Conservation (phyloP, 1,140 invertebrate species). For the Halesus radiatus region DNA sequence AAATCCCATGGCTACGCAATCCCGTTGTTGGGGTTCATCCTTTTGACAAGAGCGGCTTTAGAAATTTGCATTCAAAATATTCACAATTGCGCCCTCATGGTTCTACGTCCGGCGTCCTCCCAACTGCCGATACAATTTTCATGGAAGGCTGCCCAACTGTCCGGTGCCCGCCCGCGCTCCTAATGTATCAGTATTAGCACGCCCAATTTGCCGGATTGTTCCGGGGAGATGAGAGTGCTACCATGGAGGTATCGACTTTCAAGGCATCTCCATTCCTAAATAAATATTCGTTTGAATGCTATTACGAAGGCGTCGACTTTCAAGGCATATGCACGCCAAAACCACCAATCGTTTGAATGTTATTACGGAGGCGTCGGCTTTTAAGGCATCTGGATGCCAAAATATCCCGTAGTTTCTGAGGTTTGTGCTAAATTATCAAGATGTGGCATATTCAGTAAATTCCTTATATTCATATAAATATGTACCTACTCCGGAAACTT, state of each 20-base stretch:
- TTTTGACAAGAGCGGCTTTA: constrained; percentile 18
- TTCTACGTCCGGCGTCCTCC: neutral
- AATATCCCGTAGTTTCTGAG: too few relatives aligned
- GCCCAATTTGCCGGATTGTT: constrained; percentile 21
- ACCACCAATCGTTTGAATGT: too few relatives aligned
- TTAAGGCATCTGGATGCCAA: too few relatives aligned
- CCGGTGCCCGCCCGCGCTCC: neutral
- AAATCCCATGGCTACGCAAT: neutral
- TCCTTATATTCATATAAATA: too few relatives aligned
- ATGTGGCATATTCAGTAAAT: too few relatives aligned
- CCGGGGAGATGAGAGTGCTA: neutral
- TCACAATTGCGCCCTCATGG: constrained; percentile 10
- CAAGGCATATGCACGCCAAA: too few relatives aligned
- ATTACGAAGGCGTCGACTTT: too few relatives aligned
- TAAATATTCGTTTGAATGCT: too few relatives aligned
- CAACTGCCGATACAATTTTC: constrained; percentile 23
- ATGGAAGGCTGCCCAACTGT: constrained; percentile 3
- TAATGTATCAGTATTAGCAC: constrained; percentile 20
- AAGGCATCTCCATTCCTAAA: too few relatives aligned
- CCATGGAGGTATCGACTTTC: neutral
- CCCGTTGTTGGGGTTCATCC: constrained; percentile 15
- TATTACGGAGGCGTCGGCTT: too few relatives aligned
- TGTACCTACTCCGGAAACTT: too few relatives aligned
- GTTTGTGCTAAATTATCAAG: too few relatives aligned
- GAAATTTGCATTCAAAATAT: constrained; percentile 32